Percentiles rank a stretch among this genome's conserved stretches.
phyloP scores from a whole-genome alignment of 2,113 vertebrate species.

The Silurus glanis region DNA sequence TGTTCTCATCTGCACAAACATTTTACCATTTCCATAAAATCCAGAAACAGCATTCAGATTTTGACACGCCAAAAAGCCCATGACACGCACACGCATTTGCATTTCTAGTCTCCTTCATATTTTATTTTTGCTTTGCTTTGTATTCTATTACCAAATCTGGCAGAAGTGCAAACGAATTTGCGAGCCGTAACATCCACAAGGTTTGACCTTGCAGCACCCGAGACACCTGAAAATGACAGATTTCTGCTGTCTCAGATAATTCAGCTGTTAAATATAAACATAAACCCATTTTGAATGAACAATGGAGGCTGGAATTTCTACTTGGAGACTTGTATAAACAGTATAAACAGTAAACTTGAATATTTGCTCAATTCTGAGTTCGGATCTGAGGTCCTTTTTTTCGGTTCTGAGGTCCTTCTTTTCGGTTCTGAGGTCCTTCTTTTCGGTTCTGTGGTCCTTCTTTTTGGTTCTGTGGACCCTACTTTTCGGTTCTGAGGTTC shows the following conservation, averaged over 20 bases:
- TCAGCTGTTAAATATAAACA: background rate
- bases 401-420: background rate
- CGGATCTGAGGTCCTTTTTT: too few species aligned
- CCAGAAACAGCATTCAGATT: slow-evolving; percentile 22
- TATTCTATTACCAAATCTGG: background rate
- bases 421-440: background rate
- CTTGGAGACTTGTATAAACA: background rate
- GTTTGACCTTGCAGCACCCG: background rate
- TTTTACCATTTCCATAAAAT: slow-evolving; percentile 43
- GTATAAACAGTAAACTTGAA: too few species aligned
- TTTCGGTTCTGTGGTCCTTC: background rate
- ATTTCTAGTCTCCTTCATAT: background rate
- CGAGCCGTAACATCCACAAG: background rate
- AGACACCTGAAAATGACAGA: background rate
- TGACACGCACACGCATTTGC: slow-evolving; percentile 33
- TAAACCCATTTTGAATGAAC: background rate
- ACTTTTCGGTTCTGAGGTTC: too few species aligned
- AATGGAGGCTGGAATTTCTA: background rate
- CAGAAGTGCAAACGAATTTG: background rate
- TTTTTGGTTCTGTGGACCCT: too few species aligned
- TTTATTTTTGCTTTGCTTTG: background rate
- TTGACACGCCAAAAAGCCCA: slow-evolving; percentile 15
- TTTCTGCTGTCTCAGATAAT: background rate
- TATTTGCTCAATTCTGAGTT: too few species aligned
- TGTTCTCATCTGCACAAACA: slow-evolving; percentile 27